phyloP scores from a whole-genome alignment of 2,113 vertebrate genomes.

The Vimba vimba region DNA sequence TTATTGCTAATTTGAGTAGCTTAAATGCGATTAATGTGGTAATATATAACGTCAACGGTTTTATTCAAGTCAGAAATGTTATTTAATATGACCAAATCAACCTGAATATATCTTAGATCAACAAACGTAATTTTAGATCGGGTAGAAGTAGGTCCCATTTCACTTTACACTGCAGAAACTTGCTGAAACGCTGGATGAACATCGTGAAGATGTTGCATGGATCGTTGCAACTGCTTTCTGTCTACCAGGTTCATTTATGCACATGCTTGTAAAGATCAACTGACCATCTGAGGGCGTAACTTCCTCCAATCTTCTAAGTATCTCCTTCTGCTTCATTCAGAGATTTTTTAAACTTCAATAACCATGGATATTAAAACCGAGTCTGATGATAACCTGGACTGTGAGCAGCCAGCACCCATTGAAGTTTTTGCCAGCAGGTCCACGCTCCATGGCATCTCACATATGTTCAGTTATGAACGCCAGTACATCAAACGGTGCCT shows the following conservation, averaged over 20 bases:
- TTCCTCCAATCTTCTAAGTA: not conserved
- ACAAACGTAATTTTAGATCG: not conserved
- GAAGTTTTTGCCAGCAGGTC: conserved; percentile 97
- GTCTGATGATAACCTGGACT: conserved; percentile 87
- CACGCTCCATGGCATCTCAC: conserved; percentile 96
- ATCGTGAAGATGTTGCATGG: not conserved
- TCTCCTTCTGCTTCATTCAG: not conserved
- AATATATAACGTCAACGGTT: not conserved
- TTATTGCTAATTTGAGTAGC: not conserved
- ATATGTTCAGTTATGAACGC: conserved; percentile 97
- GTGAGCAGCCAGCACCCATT: conserved; percentile 85
- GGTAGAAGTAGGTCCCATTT: not conserved
- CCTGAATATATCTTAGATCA: not conserved
- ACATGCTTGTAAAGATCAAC: not conserved
- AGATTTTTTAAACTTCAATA: not conserved
- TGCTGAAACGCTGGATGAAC: not conserved
- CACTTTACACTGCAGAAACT: not conserved
- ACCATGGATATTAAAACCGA: conserved; percentile 92
- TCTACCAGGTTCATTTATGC: not conserved
- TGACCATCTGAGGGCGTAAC: conserved; percentile 1
- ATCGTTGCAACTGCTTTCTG: not conserved
- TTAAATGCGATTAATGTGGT: not conserved
- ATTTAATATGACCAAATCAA: not conserved
- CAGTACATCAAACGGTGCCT: conserved; percentile 89
- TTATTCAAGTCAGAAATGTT: not conserved